Evolutionary conservation across 2,888 invertebrate species (phyloP), one percentile per base, ranked within the genome.

Genomic region (Sarcophaga carnaria): DNA sequence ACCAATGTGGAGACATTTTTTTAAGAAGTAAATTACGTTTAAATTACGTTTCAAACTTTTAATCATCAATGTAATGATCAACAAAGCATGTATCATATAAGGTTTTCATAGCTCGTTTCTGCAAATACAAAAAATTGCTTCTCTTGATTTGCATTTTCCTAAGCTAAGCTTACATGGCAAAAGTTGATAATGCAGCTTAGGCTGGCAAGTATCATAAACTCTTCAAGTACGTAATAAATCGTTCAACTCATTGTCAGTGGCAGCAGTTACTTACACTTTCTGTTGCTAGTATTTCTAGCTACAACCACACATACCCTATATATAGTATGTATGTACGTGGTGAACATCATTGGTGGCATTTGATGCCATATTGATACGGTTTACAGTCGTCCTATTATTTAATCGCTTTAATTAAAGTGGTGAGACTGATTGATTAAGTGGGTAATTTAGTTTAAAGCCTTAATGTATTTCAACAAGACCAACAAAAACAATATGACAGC

Each of bases 371-470:
- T 22, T 3, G 10, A 62, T 62, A 22, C 3, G 20, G 54, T 17
- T 37, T 37, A 37, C 37, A 37, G 10, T 37, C 37, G 22, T 72
- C 37, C 14, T 59, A 80, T 83, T 80, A 83, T 80, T 79, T 80
- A 80, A 80, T 86, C 79, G 67, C 69, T 86, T 76, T 71, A 86
- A 80, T 66, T 67, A 77, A 69, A 2, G 37, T 77, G 67, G 82
- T 86, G 83, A 86, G 83, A 86, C 82, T 86, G 86, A 86, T 86
- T 86, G 86, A 86, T 80, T 86, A 80, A 76, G 83, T 76, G 83
- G 83, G 70, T 80, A 86, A 86, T 83, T 86, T 83, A 79, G 82
- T 86, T 54, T 67, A 25, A 80, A 62, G 67, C 74, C 77, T 69
- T 83, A 78, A 78, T 75, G 75, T 78, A 75, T 81, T 79, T 79